Base-by-base conservation (phyloP, 2,888 invertebrate species). In the Dasypogon diadema region DNA sequence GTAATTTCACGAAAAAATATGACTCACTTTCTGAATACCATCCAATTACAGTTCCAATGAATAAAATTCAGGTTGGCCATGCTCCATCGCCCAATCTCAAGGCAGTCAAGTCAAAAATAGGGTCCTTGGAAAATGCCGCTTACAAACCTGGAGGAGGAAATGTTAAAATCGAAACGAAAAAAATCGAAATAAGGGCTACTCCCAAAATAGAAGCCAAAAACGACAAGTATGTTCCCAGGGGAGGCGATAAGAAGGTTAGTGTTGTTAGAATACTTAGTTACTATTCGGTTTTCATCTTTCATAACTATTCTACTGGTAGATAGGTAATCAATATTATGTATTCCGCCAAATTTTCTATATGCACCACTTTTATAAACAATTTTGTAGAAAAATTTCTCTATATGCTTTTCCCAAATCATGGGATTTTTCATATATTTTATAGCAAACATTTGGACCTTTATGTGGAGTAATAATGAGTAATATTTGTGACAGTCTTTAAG, bases 21-120 rank as follows among this genome's bases (percentile, higher is more conserved):
- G n/a, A n/a, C n/a, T n/a, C n/a, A n/a, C n/a, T n/a, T n/a, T n/a
- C n/a, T n/a, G n/a, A n/a, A n/a, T n/a, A n/a, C n/a, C n/a, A n/a
- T n/a, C n/a, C 16, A n/a, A 48, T 70, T 75, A 22, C 92, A 90
- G 88, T 96, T 82, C 95, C 96, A 79, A 96, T 96, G 94, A 97
- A 96, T 85, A 96, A 96, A 88, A 87, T 96, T 78, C 95, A 96
- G 89, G 96, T 96, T 60, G 97, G 97, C 72, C 92, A 93, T 81
- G 94, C 94, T 75, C 96, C 96, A 76, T 96, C 96, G 74, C 97
- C 96, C 24, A 97, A 97, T 86, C 89, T 96, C 81, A 97, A 96
- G 87, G 91, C 93, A 79, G 93, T 95, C n/a, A 92, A 91, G 84
- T 96, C 96, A 22, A 97, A 96, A 88, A 95, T 97, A 81, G 96